These are phyloP conservation scores for Siniperca obscura DNA, from an alignment of 2,797 vertebrate genomes.

Conservation along the genomic window DNA sequence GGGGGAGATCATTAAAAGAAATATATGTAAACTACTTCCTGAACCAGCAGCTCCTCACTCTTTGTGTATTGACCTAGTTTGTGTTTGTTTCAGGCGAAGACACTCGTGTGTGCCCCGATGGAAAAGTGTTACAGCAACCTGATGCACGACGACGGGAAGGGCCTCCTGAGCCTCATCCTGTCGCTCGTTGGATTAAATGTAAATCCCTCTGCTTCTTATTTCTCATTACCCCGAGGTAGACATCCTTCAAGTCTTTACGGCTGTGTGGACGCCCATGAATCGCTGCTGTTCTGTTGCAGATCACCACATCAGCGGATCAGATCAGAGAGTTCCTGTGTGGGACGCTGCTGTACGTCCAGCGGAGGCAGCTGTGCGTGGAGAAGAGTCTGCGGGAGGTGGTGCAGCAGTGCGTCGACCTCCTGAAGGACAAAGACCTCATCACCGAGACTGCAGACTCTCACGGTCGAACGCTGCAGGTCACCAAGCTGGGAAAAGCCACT, in stretches of 20 bases:
- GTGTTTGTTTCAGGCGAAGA: conserved; percentile 81
- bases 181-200: conserved; percentile 88
- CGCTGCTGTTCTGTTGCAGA: conserved; percentile 77
- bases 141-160: conserved; percentile 84
- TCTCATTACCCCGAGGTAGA: neutral
- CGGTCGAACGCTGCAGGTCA: conserved; percentile 82
- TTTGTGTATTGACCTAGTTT: neutral
- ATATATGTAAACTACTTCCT: too few relatives aligned
- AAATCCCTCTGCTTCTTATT: neutral
- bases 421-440: conserved; percentile 89
- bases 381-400: conserved; percentile 84
- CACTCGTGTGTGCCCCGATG: conserved; percentile 88
- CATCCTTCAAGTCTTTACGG: neutral
- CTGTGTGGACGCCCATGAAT: too few relatives aligned
- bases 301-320: conserved; percentile 84
- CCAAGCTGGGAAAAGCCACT: conserved; percentile 90
- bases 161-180: conserved; percentile 89
- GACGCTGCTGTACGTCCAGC: conserved; percentile 91
- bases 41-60: too few relatives aligned
- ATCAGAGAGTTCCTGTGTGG: conserved; percentile 85
- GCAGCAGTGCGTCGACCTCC: conserved; percentile 78
- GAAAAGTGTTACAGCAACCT: conserved; percentile 94
- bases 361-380: conserved; percentile 83
- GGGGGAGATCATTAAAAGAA: too few relatives aligned
- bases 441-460: conserved; percentile 45